Conservation (phyloP, 1,140 invertebrate genomes). For the Steinernema khuongi region DNA sequence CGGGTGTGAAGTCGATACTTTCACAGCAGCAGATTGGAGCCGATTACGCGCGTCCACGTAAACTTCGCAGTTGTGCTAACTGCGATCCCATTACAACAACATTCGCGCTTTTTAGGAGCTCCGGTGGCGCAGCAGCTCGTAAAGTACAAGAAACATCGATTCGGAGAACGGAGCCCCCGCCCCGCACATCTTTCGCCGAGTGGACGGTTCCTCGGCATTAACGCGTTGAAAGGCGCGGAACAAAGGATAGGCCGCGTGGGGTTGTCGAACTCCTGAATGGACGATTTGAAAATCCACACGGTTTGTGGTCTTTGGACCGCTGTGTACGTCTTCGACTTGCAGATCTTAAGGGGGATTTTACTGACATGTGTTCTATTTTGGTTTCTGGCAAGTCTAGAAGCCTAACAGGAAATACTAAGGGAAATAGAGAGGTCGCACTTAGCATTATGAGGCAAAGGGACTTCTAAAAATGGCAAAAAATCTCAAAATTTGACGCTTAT, state of each 20-base stretch:
- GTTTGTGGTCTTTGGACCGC: too few species aligned
- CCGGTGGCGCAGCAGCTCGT: background rate
- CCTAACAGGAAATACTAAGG: background rate
- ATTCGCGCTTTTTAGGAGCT: background rate
- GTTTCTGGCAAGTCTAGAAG: too few species aligned
- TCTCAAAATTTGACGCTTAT: too few species aligned
- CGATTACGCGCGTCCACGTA: background rate
- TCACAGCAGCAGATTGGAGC: background rate
- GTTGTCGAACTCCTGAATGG: too few species aligned
- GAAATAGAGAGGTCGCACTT: background rate
- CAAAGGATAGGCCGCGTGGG: too few species aligned
- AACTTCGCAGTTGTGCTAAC: conserved; percentile 3
- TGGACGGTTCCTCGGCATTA: background rate
- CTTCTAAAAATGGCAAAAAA: background rate
- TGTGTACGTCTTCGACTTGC: too few species aligned
- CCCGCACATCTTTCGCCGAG: background rate
- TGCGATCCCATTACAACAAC: background rate
- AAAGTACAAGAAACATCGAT: background rate
- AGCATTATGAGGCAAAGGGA: background rate
- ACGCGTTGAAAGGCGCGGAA: background rate
- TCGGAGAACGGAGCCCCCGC: background rate
- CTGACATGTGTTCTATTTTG: too few species aligned
- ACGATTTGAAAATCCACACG: too few species aligned
- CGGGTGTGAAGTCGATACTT: background rate
- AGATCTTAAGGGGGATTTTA: too few species aligned